Evolutionary conservation across 2,797 vertebrate species (phyloP), one percentile per base, ranked within the genome.

Genomic region (Moxostoma hubbsi): DNA sequence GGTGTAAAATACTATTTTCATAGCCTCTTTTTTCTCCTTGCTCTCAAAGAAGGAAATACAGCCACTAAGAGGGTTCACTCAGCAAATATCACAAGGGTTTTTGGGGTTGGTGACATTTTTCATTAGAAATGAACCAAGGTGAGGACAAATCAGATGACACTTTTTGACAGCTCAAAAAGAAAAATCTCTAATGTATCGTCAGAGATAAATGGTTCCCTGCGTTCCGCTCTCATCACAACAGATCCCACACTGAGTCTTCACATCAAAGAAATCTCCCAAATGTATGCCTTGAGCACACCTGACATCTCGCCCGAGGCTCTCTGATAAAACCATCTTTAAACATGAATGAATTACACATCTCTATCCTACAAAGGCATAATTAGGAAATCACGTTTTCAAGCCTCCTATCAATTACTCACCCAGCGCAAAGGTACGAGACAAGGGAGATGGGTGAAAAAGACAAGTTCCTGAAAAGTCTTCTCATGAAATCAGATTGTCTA

Each of bases 311-410:
- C 90, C 0, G 74, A 88, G 90, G 90, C 89, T 85, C 79, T 77
- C 54, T 70, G 86, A 93, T 91, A 91, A 91, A 91, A 89, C 89
- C 81, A 55, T 89, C 85, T 92, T 93, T 92, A 93, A 92, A 94
- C 90, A 93, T 92, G 88, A 91, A 93, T 92, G 90, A 93, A 87
- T 90, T 74, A 54, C 80, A 64, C 53, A 66, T 71, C 83, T 81
- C 62, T 57, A 8, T 61, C 78, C 78, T 75, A 82, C 74, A 82
- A 81, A 86, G 65, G 49, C 71, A 66, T 71, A 36, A 61, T 82
- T 83, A 75, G 72, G 65, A 83, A 84, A 85, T 81, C 81, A 66
- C 79, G 73, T 86, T 83, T 84, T 77, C 74, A 73, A 66, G 59
- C 61, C 6, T 68, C 49, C 58, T 12, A 67, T 85, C 70, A 81